phyloP scores from a whole-genome alignment of 2,888 invertebrate genomes.

The Monoplex corrugatus region DNA sequence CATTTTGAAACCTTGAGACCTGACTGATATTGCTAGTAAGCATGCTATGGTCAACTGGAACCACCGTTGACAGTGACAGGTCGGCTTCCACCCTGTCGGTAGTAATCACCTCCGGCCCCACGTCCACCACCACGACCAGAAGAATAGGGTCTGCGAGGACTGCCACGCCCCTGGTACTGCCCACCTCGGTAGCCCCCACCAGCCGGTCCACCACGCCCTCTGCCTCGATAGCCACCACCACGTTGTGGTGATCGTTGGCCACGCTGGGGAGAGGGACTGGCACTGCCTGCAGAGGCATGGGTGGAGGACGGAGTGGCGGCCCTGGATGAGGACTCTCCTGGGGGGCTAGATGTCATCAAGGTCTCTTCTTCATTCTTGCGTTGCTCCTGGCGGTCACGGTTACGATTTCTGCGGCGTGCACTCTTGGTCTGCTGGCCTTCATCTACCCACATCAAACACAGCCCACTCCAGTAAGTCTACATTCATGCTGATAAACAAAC shows the following conservation, averaged over 20 bases:
- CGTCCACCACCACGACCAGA: conserved; percentile 35
- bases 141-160: not conserved
- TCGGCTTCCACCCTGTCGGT: conserved; percentile 53
- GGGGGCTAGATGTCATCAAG: not conserved
- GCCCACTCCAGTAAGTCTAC: too few relatives aligned
- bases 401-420: conserved; percentile 16
- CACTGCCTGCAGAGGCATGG: conserved; percentile 20
- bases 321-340: not conserved
- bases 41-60: conserved; percentile 47
- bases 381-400: conserved; percentile 34
- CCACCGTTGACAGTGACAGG: conserved; percentile 46
- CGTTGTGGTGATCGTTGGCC: conserved; percentile 32
- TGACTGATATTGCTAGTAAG: conserved; percentile 7
- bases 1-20: conserved; percentile 12
- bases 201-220: not conserved
- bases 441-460: not conserved
- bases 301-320: conserved; percentile 31
- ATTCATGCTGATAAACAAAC: too few relatives aligned
- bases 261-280: conserved; percentile 38
- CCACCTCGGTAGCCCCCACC: not conserved
- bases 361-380: conserved; percentile 26
- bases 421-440: not conserved
- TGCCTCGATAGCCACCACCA: conserved; percentile 17
- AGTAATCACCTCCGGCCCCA: conserved; percentile 58
- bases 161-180: conserved; percentile 9